A percentile compares a stretch with the other conserved stretches of the same genome.
phyloP scores from a whole-genome alignment of 2,113 vertebrate genomes.

The Stictonetta naevosa region DNA sequence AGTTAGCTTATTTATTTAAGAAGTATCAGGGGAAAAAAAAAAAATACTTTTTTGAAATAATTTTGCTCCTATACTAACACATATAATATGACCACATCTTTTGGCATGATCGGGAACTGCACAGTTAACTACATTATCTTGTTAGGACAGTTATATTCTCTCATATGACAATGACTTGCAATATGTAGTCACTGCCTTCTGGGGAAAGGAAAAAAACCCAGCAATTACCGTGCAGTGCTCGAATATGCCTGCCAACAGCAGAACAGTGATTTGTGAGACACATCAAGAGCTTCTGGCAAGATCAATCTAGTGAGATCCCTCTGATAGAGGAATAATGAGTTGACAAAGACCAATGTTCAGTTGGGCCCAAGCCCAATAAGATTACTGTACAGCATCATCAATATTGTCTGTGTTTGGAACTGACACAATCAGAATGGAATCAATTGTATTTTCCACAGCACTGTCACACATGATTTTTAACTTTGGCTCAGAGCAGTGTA shows the following conservation, averaged over 20 bases:
- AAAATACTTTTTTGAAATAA: conserved; percentile 27
- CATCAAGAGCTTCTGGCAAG: conserved; percentile 81
- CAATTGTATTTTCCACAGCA: conserved; percentile 81
- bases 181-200: conserved; percentile 76
- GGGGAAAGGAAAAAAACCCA: conserved; percentile 49
- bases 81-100: conserved; percentile 17
- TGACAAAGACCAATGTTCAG: conserved; percentile 83
- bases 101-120: conserved; percentile 26
- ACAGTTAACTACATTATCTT: conserved; percentile 65
- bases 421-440: conserved; percentile 82
- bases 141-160: conserved; percentile 70
- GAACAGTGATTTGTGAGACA: conserved; percentile 85
- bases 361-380: conserved; percentile 82
- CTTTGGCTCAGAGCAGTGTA: conserved; percentile 77
- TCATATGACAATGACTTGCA: conserved; percentile 75
- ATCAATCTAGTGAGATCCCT: conserved; percentile 83
- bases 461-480: conserved; percentile 83
- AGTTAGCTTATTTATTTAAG: conserved; percentile 7
- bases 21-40: not conserved
- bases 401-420: conserved; percentile 83
- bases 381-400: conserved; percentile 83
- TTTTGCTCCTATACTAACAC: conserved; percentile 34
- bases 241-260: conserved; percentile 83
- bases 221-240: conserved; percentile 83
- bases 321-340: conserved; percentile 86